phyloP scores from a whole-genome alignment of 2,113 vertebrate genomes.

The Charina bottae region DNA sequence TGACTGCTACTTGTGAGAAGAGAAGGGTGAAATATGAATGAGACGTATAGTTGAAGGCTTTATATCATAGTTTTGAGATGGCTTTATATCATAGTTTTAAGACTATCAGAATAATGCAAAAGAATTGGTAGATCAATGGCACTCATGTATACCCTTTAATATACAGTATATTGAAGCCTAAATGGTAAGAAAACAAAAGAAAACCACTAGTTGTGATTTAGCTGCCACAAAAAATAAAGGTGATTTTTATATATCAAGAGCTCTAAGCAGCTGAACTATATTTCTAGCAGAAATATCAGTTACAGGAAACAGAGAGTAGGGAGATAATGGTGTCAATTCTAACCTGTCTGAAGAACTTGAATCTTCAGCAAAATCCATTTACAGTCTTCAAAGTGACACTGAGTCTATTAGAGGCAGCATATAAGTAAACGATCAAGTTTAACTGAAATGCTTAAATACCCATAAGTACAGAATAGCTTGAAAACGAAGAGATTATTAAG shows the following conservation, averaged over 20 bases:
- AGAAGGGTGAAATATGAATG: not conserved
- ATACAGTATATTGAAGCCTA: not conserved
- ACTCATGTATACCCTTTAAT: too few relatives aligned
- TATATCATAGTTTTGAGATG: too few relatives aligned
- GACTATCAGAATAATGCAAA: not conserved
- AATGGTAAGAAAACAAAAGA: conserved; percentile 7
- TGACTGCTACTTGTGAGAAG: too few relatives aligned
- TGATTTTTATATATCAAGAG: conserved; percentile 32
- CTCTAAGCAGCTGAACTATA: conserved; percentile 14
- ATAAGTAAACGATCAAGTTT: conserved; percentile 55
- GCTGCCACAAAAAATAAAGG: not conserved
- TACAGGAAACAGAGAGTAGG: conserved; percentile 22
- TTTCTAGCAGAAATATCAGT: conserved; percentile 33
- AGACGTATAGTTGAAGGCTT: too few relatives aligned
- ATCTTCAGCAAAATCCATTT: conserved; percentile 64
- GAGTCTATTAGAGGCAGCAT: conserved; percentile 51
- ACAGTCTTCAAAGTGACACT: conserved; percentile 58
- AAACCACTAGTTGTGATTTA: not conserved
- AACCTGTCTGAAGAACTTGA: conserved; percentile 52
- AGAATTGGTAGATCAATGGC: not conserved
- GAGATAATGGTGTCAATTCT: not conserved
- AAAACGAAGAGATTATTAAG: conserved; percentile 66
- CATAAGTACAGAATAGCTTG: conserved; percentile 49
- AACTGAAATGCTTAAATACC: conserved; percentile 52
- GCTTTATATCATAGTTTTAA: too few relatives aligned